phyloP scores from a whole-genome alignment of 2,113 vertebrate species.

The Vulpes vulpes region DNA sequence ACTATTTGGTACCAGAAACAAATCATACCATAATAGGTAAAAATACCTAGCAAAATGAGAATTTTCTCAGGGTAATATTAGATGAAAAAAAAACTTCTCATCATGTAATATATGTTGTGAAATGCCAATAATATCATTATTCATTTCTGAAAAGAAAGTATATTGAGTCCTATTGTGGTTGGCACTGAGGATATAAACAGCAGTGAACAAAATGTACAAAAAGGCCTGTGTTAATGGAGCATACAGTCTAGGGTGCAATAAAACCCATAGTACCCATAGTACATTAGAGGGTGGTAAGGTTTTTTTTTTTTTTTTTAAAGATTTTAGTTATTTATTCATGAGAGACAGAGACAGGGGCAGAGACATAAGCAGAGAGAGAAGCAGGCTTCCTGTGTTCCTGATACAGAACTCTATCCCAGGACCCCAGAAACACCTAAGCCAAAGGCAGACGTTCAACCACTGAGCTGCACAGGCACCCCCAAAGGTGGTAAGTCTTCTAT shows the following conservation, averaged over 20 bases:
- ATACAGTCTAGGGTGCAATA: not conserved
- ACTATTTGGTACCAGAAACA: not conserved
- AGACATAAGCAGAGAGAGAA: no score
- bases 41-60: not conserved
- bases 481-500: not conserved
- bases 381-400: no score
- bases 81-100: not conserved
- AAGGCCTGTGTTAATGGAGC: not conserved
- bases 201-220: not conserved
- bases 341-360: no score
- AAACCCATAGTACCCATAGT: not conserved
- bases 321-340: no score
- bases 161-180: not conserved
- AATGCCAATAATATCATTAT: not conserved
- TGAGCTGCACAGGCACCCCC: no score
- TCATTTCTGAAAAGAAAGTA: not conserved
- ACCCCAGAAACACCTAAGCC: no score
- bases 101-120: not conserved
- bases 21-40: not conserved
- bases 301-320: no score
- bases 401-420: no score
- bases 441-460: no score
- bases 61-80: not conserved
- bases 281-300: not conserved
- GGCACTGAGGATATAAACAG: not conserved